These are phyloP conservation scores for Philonicus albiceps DNA, from an alignment of 2,888 invertebrate species.

Conservation along the genomic window DNA sequence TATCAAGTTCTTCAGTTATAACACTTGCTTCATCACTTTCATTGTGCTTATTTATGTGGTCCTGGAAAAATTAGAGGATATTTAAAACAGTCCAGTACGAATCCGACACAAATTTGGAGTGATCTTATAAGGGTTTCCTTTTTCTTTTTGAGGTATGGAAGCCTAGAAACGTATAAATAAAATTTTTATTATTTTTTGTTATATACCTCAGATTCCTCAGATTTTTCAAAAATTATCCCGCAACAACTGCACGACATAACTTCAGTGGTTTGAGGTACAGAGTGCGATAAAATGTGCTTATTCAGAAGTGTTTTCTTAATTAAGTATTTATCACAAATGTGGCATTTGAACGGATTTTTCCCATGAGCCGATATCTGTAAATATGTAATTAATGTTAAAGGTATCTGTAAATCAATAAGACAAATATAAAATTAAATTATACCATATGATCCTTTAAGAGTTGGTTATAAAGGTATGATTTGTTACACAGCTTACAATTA, in stretches of 20 bases:
- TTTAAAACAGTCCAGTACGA: too few species aligned
- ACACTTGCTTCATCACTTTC: not conserved
- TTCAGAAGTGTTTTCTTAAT: conserved; percentile 49
- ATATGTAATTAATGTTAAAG: too few species aligned
- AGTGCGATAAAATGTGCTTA: conserved; percentile 54
- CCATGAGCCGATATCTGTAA: not conserved
- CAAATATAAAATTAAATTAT: not conserved
- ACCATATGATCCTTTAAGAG: conserved; percentile 45
- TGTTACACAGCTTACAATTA: conserved; percentile 51
- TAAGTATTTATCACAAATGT: conserved; percentile 51
- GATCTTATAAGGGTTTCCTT: too few species aligned
- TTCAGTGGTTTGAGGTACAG: conserved; percentile 40
- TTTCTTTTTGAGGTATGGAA: too few species aligned
- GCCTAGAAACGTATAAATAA: not conserved
- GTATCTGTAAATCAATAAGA: too few species aligned
- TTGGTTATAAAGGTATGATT: conserved; percentile 50
- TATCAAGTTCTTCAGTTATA: not conserved
- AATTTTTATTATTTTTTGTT: not conserved
- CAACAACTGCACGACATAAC: conserved; percentile 53
- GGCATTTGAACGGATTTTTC: conserved; percentile 51
- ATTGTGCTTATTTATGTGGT: not conserved
- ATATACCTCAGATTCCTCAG: conserved; percentile 45
- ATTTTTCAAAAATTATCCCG: conserved; percentile 54
- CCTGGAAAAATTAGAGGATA: not conserved
- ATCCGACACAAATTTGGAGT: too few species aligned